Evolutionary conservation across 1,140 invertebrate genomes (phyloP), one percentile per base, ranked within the genome.

Genomic region (Ephestia elutella): DNA sequence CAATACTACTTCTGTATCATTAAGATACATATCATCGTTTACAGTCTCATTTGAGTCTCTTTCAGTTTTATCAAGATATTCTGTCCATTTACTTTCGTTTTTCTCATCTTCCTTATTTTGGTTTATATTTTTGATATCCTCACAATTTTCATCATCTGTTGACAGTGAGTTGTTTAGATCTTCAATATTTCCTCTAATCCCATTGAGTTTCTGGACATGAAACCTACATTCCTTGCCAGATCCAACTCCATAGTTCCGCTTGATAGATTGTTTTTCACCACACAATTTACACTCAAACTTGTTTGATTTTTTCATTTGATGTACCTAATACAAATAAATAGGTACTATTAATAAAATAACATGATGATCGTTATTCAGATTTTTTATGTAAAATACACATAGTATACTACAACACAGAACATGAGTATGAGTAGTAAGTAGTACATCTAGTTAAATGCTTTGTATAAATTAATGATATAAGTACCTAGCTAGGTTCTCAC

Each of bases 221-320:
- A 88, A 15, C 60, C 93, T 86, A 69, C 93, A 94, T 54, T 93
- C 91, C 68, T 90, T 90, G 1, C 89, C 90, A 44, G 87, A 88
- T 19, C 92, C 92, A 64, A 90, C 77, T 20, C 90, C 92, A 78
- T 90, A 92, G 59, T 92, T 88, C 76, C 92, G 78, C 57, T 90
- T 90, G 5, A 93, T 62, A 7, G 90, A 91, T 68, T 94, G 93
- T 60, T 93, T 93, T 60, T 89, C 89, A 62, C 90, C 89, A 86
- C 93, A 94, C 62, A 94, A 75, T 80, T 93, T 93, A 66, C 93
- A 94, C 38, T 90, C 73, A 92, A 92, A 94, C 82, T 93, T 93
- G 35, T 90, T 92, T 8, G 80, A 81, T 67, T 93, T 93, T 65
- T 93, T 94, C 1, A 91, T 89, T 66, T 92, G 50, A 21, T 53